Conservation (phyloP, 1,140 invertebrate genomes). For the Penaeus indicus region DNA sequence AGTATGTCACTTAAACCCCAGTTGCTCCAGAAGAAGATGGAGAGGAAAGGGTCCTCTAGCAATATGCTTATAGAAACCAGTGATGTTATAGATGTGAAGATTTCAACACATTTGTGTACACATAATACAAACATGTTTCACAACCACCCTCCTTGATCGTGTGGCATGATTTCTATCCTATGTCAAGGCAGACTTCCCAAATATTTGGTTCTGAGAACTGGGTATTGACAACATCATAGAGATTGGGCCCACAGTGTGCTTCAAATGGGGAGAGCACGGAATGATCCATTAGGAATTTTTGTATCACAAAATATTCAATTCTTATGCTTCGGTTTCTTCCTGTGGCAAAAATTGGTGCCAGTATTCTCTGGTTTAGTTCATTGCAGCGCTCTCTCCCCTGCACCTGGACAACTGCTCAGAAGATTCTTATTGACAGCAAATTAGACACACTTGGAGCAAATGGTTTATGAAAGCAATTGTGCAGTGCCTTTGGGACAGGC, state of each 20-base stretch:
- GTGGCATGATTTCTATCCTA: slow-evolving; percentile 77
- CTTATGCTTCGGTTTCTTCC: slow-evolving; percentile 82
- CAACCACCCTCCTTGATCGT: slow-evolving; percentile 82
- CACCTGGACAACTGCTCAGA: slow-evolving; percentile 78
- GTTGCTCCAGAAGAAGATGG: slow-evolving; percentile 47
- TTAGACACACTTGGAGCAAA: slow-evolving; percentile 87
- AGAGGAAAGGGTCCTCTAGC: slow-evolving; percentile 44
- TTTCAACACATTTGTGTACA: slow-evolving; percentile 79
- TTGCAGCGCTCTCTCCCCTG: slow-evolving; percentile 69
- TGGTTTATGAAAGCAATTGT: slow-evolving; percentile 92
- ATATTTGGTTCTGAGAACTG: slow-evolving; percentile 47
- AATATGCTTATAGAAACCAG: slow-evolving; percentile 82
- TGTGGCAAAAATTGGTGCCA: slow-evolving; percentile 90
- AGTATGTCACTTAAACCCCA: slow-evolving; percentile 57
- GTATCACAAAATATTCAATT: slow-evolving; percentile 74
- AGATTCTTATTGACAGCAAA: slow-evolving; percentile 83
- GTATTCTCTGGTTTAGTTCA: slow-evolving; percentile 79
- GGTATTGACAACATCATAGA: slow-evolving; percentile 46
- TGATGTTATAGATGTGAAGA: slow-evolving; percentile 85
- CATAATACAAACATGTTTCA: slow-evolving; percentile 84
- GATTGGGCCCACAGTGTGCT: not conserved
- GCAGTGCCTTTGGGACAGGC: slow-evolving; percentile 67
- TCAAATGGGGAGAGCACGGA: not conserved
- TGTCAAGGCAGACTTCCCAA: slow-evolving; percentile 27
- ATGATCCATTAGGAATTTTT: slow-evolving; percentile 4